Evolutionary conservation across 2,113 vertebrate species (phyloP).

Genomic region (Bos javanicus): DNA sequence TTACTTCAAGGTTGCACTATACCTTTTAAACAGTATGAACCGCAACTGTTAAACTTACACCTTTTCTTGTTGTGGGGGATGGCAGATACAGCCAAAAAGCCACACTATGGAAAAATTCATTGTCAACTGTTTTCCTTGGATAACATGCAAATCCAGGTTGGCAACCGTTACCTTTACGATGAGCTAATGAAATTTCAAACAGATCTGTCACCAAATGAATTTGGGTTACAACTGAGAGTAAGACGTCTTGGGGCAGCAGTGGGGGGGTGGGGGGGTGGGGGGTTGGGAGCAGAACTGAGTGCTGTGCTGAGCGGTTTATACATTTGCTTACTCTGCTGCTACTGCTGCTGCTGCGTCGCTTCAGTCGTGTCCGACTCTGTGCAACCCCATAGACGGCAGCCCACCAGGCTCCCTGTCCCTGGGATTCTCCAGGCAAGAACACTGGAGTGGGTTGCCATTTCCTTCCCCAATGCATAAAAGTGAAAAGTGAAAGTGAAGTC

Average conservation of each 20-base stretch:
- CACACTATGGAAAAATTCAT: background rate
- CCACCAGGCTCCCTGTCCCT: too few species aligned
- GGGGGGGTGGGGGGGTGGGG: background rate
- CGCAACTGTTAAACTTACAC: background rate
- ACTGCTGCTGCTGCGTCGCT: too few species aligned
- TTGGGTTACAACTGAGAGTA: background rate
- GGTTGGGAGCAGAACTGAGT: background rate
- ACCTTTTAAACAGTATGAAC: background rate
- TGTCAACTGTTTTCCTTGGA: background rate
- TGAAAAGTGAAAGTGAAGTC: too few species aligned
- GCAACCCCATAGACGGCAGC: too few species aligned
- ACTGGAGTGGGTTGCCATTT: too few species aligned
- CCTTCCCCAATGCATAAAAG: too few species aligned
- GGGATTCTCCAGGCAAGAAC: too few species aligned
- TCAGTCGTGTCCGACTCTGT: too few species aligned
- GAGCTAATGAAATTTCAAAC: background rate
- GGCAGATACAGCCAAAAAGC: background rate
- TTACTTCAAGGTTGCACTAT: background rate
- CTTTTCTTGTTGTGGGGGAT: background rate
- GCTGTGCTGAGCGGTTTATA: background rate
- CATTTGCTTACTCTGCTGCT: background rate
- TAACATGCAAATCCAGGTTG: background rate
- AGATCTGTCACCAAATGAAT: background rate
- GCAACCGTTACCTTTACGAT: background rate
- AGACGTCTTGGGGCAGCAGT: background rate